Base-by-base conservation (phyloP, 1,140 invertebrate genomes). In the Nephotettix cincticeps region DNA sequence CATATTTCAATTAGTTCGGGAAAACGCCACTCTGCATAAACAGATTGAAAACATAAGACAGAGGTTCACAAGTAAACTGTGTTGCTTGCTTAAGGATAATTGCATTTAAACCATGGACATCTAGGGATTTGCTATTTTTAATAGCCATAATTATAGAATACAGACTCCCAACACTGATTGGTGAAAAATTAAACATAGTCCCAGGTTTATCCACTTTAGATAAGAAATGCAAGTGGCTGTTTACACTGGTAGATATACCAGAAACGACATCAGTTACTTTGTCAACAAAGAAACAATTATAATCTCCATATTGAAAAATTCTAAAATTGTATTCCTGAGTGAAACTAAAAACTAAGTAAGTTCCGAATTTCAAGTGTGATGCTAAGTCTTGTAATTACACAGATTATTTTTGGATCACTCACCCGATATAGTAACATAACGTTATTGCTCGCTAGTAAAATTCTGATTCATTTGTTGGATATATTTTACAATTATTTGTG, bases 71-170 rank as follows among this genome's bases (percentile, higher is more conserved):
- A 25, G 27, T 27, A 27, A 61, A 61, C 28, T 61, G 27, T 6
- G 56, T 25, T 30, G 21, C 56, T 27, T 61, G 56, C 27, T 61
- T 61, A n/a, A 61, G 27, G 27, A 61, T 61, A 6, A 61, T 61
- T 61, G 56, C 56, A 61, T 61, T 61, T 6, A 61, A 23, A n/a
- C 27, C 27, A 61, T 61, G 19, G 6, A 61, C 56, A 61, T 61
- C 19, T 30, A 61, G 21, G 4, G 19, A 27, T 30, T 61, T 11
- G 27, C 56, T 61, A 61, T 61, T 61, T n/a, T 61, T 28, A 28
- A 61, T 11, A 17, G 6, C 21, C 3, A 23, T 61, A n/a, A 61
- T 61, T 9, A 61, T 61, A 30, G 27, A 27, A 17, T 27, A 27
- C 27, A 61, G 19, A 28, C 9, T 27, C 19, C 27, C 19, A 27